Evolutionary conservation across 2,888 invertebrate genomes (phyloP), one percentile per base, ranked within the genome.

Genomic region (Heliothis peltigera): DNA sequence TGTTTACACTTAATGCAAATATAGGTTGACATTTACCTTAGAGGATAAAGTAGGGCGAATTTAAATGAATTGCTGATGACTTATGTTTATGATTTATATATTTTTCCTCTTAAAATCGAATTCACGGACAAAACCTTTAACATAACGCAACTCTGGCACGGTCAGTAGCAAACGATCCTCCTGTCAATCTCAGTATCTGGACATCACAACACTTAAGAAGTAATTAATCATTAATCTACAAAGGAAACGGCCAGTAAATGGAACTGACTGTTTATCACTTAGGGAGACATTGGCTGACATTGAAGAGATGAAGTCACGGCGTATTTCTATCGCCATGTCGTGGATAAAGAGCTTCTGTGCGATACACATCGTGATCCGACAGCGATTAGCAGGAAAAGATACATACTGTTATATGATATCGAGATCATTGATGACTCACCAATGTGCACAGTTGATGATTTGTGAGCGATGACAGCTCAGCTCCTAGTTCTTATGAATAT

Each of bases 231-330:
- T 61, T 53, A 42, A 64, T 39, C 64, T 54, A 25, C 35, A 32
- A 55, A 69, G 48, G 62, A 60, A 64, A 75, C 60, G 55, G 46
- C 49, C 42, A 55, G 55, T 54, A 52, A 63, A 69, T 72, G 63
- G 67, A 64, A 53, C 62, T 56, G 53, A 48, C 80, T 71, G 52
- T 78, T 67, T 64, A 77, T 77, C 71, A 46, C 68, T 69, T 66
- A 25, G 39, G 71, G 66, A 62, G 59, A 69, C 59, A 72, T 53
- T 42, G 53, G 5, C 47, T 67, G 81, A 71, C 81, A 78, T 80
- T 79, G 80, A 74, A 42, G 32, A 56, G 64, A 80, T 79, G 81
- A 79, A 78, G 72, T 79, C 79, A 79, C 64, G 65, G n/a, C 18
- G 69, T 75, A 79, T 72, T 72, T 53, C 52, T 52, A 72, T 25